A percentile compares a stretch with the other conserved stretches of the same genome.
Conservation (phyloP, 2,113 vertebrate species). For the Paedocypris sp. region DNA sequence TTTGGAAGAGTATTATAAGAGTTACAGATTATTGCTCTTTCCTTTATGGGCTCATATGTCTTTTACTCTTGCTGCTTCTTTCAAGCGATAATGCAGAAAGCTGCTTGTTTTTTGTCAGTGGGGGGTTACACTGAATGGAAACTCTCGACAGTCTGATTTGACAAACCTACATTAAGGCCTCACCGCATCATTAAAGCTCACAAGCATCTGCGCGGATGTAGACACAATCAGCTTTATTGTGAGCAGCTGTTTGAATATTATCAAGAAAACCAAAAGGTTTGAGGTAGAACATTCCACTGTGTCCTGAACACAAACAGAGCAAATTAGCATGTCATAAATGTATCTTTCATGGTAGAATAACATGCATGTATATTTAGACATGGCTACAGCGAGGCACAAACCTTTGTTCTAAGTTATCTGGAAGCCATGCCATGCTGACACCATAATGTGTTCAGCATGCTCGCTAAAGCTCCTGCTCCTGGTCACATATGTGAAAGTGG, state of each 20-base stretch:
- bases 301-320: background rate
- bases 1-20: conserved; percentile 48
- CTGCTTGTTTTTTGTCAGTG: conserved; percentile 7
- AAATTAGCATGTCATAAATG: background rate
- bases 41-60: conserved; percentile 42
- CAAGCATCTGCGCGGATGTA: background rate
- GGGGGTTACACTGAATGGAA: conserved; percentile 14
- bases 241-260: conserved; percentile 1
- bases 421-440: conserved; percentile 45
- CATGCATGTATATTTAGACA: conserved; percentile 38
- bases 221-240: background rate
- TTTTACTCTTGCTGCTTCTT: conserved; percentile 26
- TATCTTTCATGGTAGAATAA: conserved; percentile 17
- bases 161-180: background rate
- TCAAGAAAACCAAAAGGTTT: background rate
- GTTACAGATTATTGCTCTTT: conserved; percentile 44
- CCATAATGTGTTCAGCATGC: conserved; percentile 63
- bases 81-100: background rate
- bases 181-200: conserved; percentile 7
- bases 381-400: conserved; percentile 12
- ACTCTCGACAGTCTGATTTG: conserved; percentile 6
- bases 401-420: conserved; percentile 23
- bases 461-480: conserved; percentile 39
- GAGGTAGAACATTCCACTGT: background rate
- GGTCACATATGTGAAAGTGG: conserved; percentile 40